A percentile compares a stretch with the other conserved stretches of the same genome.
Evolutionary conservation across 2,113 vertebrate genomes (phyloP).

Genomic region (Rafetus swinhoei): DNA sequence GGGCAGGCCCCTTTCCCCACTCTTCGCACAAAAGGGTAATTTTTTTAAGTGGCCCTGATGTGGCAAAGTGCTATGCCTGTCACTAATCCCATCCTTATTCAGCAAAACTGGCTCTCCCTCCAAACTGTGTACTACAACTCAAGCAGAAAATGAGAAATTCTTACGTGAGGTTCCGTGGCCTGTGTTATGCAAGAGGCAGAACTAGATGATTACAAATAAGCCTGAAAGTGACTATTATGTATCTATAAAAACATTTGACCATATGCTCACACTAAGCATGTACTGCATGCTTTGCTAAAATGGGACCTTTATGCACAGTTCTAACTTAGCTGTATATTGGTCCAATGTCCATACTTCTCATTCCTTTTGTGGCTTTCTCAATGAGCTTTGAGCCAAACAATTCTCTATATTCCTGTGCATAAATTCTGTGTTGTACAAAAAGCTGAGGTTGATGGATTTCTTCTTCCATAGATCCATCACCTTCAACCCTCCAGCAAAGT

Average conservation of each 20-base stretch:
- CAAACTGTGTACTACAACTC: background rate
- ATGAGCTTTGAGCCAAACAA: conserved; percentile 21
- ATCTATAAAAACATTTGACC: background rate
- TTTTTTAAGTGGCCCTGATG: background rate
- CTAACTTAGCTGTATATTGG: background rate
- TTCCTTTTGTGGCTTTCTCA: conserved; percentile 22
- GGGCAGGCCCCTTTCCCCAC: background rate
- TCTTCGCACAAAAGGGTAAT: background rate
- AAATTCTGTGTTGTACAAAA: conserved; percentile 35
- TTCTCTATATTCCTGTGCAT: conserved; percentile 37
- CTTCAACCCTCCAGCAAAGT: conserved; percentile 52
- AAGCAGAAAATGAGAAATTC: background rate
- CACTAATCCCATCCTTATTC: background rate
- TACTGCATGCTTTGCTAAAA: background rate
- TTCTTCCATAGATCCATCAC: conserved; percentile 60
- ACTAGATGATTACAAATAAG: background rate
- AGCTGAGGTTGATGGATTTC: conserved; percentile 34
- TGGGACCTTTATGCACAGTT: background rate
- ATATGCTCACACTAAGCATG: background rate
- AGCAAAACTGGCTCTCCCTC: background rate
- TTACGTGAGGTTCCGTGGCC: background rate
- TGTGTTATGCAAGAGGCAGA: background rate
- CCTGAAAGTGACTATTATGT: background rate
- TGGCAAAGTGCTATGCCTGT: background rate
- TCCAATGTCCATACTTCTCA: background rate